Percentiles rank a stretch among this genome's conserved stretches.
Evolutionary conservation across 2,888 invertebrate genomes (phyloP).

Genomic region (Biston betularia): DNA sequence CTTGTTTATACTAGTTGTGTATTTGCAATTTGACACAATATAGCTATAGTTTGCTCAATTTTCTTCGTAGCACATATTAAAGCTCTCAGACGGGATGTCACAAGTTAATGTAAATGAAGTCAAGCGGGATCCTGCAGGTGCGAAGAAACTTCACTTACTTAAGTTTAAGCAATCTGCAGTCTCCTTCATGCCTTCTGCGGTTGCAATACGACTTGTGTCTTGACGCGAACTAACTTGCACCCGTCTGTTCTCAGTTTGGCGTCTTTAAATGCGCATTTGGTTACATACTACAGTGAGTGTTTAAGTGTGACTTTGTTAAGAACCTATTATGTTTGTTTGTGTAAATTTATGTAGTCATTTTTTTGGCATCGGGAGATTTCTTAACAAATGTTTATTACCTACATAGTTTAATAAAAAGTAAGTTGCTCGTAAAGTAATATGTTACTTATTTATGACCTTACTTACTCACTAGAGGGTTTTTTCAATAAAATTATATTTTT

Average conservation of each 20-base stretch:
- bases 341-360: neutral
- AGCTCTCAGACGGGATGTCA: constrained; percentile 40
- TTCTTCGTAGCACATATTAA: neutral
- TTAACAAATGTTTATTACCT: too few relatives aligned
- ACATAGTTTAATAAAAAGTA: neutral
- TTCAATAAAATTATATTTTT: too few relatives aligned
- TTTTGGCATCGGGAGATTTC: too few relatives aligned
- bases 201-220: constrained; percentile 32
- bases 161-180: constrained; percentile 36
- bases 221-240: constrained; percentile 33
- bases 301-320: neutral
- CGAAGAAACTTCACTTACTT: constrained; percentile 32
- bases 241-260: constrained; percentile 19
- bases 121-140: constrained; percentile 58
- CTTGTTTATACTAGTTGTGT: neutral
- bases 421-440: too few relatives aligned
- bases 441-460: too few relatives aligned
- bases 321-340: constrained; percentile 10
- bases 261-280: constrained; percentile 25
- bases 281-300: constrained; percentile 1
- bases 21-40: neutral
- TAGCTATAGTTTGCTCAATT: neutral
- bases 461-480: too few relatives aligned
- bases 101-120: constrained; percentile 65
- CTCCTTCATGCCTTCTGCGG: constrained; percentile 28